These are phyloP conservation scores for Bombus pascuorum DNA, from an alignment of 1,140 invertebrate genomes.

Conservation along the genomic window DNA sequence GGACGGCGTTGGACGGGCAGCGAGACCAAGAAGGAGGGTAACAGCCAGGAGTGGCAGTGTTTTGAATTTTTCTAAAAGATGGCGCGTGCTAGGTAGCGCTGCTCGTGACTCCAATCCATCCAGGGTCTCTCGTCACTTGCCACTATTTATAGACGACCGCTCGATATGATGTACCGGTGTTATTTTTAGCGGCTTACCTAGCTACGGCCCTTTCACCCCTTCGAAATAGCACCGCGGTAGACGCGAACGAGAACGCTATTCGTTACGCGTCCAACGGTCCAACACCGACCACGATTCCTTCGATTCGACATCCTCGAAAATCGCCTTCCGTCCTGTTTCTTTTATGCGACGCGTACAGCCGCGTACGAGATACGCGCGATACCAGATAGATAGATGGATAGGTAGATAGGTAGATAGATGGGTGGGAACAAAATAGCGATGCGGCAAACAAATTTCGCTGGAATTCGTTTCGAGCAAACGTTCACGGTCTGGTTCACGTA, in stretches of 20 bases:
- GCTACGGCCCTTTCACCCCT: conserved; percentile 65
- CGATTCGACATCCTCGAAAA: neutral
- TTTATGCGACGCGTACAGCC: too few relatives aligned
- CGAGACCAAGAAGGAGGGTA: neutral
- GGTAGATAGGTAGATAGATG: too few relatives aligned
- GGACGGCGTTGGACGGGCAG: neutral
- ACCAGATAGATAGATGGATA: too few relatives aligned
- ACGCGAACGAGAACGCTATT: conserved; percentile 32
- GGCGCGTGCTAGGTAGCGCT: conserved; percentile 46
- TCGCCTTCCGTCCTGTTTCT: neutral
- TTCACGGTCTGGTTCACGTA: neutral
- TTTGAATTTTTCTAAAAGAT: conserved; percentile 58
- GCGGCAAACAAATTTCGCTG: neutral
- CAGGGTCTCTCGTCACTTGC: conserved; percentile 66
- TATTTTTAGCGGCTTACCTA: conserved; percentile 78
- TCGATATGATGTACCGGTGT: conserved; percentile 80
- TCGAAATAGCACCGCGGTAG: conserved; percentile 44
- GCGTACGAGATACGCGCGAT: too few relatives aligned
- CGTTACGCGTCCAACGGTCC: neutral
- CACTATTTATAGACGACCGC: conserved; percentile 80
- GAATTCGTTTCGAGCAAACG: neutral
- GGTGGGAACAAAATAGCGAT: rapidly evolving
- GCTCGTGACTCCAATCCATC: conserved; percentile 68
- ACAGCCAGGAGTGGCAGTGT: neutral
- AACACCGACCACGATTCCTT: neutral